Evolutionary conservation across 2,888 invertebrate genomes (phyloP).

Genomic region (Clostera curtula): DNA sequence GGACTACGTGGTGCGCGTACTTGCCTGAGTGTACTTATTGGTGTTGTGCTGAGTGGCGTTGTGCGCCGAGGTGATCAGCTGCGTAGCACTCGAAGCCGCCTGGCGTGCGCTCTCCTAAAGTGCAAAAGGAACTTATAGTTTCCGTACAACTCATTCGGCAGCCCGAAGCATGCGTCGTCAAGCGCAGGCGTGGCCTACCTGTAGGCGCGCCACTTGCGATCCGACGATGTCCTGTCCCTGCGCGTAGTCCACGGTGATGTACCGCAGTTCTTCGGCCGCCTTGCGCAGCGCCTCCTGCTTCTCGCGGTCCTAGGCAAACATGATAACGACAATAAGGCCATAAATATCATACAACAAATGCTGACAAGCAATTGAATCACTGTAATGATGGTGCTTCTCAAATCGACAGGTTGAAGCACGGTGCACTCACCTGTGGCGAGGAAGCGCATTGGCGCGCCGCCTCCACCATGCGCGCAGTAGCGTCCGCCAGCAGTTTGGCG

Average conservation of each 20-base stretch:
- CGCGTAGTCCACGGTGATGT: conserved; percentile 91
- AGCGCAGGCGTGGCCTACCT: conserved; percentile 38
- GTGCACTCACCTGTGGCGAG: conserved; percentile 72
- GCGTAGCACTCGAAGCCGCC: conserved; percentile 91
- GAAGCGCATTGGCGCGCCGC: conserved; percentile 95
- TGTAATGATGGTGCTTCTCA: no score
- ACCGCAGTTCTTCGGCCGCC: conserved; percentile 95
- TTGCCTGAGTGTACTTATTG: conserved; percentile 75
- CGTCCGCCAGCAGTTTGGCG: conserved; percentile 95
- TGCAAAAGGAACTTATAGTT: background rate
- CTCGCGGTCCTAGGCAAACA: conserved; percentile 86
- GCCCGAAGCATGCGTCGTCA: background rate
- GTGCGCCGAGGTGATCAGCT: conserved; percentile 92
- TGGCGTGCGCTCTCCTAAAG: conserved; percentile 84
- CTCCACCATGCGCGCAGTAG: conserved; percentile 97
- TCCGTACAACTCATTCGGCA: background rate
- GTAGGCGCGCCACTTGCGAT: conserved; percentile 72
- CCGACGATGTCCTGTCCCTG: conserved; percentile 80
- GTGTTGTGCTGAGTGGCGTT: conserved; percentile 85
- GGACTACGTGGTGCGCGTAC: conserved; percentile 20
- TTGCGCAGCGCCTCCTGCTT: conserved; percentile 89
- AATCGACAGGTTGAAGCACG: no score
- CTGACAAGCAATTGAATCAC: no score
- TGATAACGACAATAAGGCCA: no score
- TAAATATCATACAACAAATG: no score